phyloP scores from a whole-genome alignment of 2,797 vertebrate species.

The Lutjanus campechanus region DNA sequence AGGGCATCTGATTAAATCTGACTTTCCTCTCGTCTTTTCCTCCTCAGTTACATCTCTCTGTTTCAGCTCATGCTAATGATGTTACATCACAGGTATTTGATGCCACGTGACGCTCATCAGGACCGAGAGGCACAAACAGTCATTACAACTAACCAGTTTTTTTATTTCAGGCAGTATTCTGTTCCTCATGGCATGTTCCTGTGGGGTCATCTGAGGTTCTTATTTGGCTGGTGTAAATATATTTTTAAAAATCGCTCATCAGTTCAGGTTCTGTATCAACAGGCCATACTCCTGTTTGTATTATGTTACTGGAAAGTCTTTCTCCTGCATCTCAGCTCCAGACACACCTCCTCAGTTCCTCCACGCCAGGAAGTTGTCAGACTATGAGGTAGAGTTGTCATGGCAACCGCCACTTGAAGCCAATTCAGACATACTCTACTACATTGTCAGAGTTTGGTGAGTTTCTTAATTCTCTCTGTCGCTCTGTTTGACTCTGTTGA shows the following conservation, averaged over 20 bases:
- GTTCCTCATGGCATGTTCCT: constrained; percentile 14
- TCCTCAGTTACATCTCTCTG: constrained; percentile 51
- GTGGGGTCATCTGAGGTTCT: constrained; percentile 20
- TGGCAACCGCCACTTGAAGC: constrained; percentile 92
- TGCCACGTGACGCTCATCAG: constrained; percentile 19
- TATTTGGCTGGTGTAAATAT: constrained; percentile 21
- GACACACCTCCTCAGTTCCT: constrained; percentile 92
- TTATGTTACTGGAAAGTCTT: constrained; percentile 70
- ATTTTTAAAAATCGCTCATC: constrained; percentile 22
- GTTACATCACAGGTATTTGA: constrained; percentile 70
- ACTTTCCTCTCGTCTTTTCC: constrained; percentile 49
- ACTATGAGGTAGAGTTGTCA: constrained; percentile 92
- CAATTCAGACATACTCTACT: constrained; percentile 96
- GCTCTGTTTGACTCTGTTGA: neutral
- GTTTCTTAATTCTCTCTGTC: constrained; percentile 58
- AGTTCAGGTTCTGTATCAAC: constrained; percentile 21
- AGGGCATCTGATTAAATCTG: constrained; percentile 58
- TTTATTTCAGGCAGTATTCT: constrained; percentile 57
- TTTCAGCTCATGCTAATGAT: constrained; percentile 58
- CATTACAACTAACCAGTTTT: constrained; percentile 52
- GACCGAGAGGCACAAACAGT: constrained; percentile 10
- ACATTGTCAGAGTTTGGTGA: constrained; percentile 95
- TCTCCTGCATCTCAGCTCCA: constrained; percentile 89
- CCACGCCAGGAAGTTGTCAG: constrained; percentile 91
- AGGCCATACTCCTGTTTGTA: constrained; percentile 16